phyloP scores from a whole-genome alignment of 2,888 invertebrate genomes.

The Ariolimax columbianus region DNA sequence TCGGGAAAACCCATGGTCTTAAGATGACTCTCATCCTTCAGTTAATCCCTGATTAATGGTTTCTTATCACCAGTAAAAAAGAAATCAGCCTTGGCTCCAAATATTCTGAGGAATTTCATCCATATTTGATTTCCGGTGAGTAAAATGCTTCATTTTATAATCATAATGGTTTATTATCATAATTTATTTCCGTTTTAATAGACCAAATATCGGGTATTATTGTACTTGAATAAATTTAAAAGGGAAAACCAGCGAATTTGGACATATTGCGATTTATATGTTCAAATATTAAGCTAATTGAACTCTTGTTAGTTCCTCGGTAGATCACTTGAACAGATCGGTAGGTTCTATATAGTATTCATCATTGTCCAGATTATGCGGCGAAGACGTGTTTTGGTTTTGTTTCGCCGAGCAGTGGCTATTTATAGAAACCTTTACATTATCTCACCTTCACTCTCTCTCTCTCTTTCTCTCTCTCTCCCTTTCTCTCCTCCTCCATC shows the following conservation, averaged over 20 bases:
- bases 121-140: slow-evolving; percentile 43
- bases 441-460: no score
- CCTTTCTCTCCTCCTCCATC: no score
- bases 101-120: slow-evolving; percentile 44
- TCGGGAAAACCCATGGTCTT: slow-evolving; percentile 21
- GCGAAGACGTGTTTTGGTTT: background rate
- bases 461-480: no score
- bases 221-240: no score
- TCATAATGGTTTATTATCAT: slow-evolving; percentile 39
- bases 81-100: background rate
- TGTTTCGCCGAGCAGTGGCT: background rate
- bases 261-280: no score
- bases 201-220: no score
- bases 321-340: no score
- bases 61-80: background rate
- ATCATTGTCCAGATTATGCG: background rate
- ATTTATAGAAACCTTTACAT: slow-evolving; percentile 2
- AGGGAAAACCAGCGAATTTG: no score
- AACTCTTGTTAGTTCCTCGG: no score
- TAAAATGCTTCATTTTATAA: background rate
- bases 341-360: background rate
- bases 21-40: background rate
- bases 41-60: background rate
- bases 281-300: no score
- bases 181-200: slow-evolving; percentile 35